Percentiles rank a stretch among this genome's conserved stretches.
Evolutionary conservation across 2,888 invertebrate genomes (phyloP).

Genomic region (Pediacus dermestoides): DNA sequence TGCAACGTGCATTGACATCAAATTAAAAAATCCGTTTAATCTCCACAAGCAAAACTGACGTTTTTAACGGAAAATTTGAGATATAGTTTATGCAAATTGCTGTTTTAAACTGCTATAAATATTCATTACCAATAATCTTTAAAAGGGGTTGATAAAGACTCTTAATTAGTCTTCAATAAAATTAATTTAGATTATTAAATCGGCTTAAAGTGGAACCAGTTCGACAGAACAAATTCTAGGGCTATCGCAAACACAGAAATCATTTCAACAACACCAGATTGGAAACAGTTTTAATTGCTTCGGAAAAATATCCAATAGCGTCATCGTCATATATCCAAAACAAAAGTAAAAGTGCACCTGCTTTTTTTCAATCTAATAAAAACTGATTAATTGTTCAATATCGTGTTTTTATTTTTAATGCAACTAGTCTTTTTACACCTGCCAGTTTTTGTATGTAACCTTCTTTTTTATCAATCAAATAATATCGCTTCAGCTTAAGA

Average conservation of each 20-base stretch:
- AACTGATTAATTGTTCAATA: slow-evolving; percentile 16
- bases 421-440: slow-evolving; percentile 20
- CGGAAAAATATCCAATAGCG: slow-evolving; percentile 19
- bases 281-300: slow-evolving; percentile 22
- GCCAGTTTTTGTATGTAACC: slow-evolving; percentile 19
- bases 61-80: slow-evolving; percentile 5
- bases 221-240: slow-evolving; percentile 28
- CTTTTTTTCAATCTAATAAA: slow-evolving; percentile 13
- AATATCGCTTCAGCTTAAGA: slow-evolving; percentile 18
- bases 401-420: slow-evolving; percentile 9
- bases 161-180: slow-evolving; percentile 40
- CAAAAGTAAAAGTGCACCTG: slow-evolving; percentile 20
- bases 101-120: slow-evolving; percentile 28
- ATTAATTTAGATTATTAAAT: slow-evolving; percentile 35
- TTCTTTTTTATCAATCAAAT: slow-evolving; percentile 16
- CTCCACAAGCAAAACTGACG: too few relatives aligned
- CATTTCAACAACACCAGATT: slow-evolving; percentile 29
- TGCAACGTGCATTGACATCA: too few relatives aligned
- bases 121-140: slow-evolving; percentile 38
- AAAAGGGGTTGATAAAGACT: slow-evolving; percentile 38
- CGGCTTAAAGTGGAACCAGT: slow-evolving; percentile 28
- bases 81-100: slow-evolving; percentile 20
- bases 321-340: too few relatives aligned
- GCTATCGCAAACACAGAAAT: slow-evolving; percentile 35
- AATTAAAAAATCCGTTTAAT: slow-evolving; percentile 4